Base-by-base conservation (phyloP, 1,140 invertebrate genomes). In the Ptiloglossa arizonensis region DNA sequence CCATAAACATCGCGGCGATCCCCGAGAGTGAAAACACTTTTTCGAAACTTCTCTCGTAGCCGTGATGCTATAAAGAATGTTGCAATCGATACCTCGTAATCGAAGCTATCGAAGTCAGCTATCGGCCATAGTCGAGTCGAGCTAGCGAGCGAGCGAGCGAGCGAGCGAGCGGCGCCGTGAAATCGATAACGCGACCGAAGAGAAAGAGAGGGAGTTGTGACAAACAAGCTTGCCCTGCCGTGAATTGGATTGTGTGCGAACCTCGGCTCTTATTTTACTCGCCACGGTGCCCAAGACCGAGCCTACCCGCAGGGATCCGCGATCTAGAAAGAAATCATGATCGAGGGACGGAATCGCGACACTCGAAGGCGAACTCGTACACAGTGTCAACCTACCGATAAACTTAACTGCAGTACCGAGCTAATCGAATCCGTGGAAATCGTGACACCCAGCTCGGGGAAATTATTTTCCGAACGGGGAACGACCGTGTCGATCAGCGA, bases 151-250 rank as follows among this genome's bases (percentile, higher is more conserved):
- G n/a, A n/a, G n/a, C n/a, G n/a, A n/a, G n/a, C n/a, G n/a, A n/a
- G n/a, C n/a, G n/a, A n/a, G n/a, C 56, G 41, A 77, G 38, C 57
- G 44, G 15, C 57, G 38, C 29, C 68, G 41, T 35, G 59, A 38
- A 72, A 78, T 78, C 75, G 68, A 78, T 78, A 72, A 78, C 59
- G 48, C 59, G 35, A 3, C n/a, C 41, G 17, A 64, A 44, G 57
- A 32, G 69, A 67, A 44, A 41, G 22, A 44, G 38, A 72, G 59
- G 29, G 75, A 72, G 71, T n/a, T n/a, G n/a, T 64, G 54, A 64
- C 57, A 46, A 78, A 78, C 69, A 44, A 78, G 75, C 59, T 63
- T 56, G 69, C 46, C 24, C 4, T 46, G 46, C 19, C 38, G 48
- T 46, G 56, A 63, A 71, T 56, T 72, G 50, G 27, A 74, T 74